Conservation (phyloP, 30 jellyfish, hydroid and myxozoan species). For the Aurelia coerulea region DNA sequence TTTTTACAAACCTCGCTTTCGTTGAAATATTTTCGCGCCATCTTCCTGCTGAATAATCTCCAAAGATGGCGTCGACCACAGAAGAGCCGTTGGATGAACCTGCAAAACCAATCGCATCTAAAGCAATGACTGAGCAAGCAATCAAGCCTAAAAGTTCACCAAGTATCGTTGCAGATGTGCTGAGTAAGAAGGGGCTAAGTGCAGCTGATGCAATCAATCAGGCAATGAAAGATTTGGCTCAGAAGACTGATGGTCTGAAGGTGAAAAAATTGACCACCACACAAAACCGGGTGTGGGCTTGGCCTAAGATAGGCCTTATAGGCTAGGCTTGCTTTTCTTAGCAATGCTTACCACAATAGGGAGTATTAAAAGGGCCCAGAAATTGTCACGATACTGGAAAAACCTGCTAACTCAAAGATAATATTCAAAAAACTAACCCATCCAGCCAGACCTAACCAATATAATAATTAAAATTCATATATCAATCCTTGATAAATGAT, state of each 20-base stretch:
- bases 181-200: conserved; percentile 50
- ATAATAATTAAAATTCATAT: too few species aligned
- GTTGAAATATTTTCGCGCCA: conserved; percentile 6
- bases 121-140: neutral
- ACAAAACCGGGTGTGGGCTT: too few species aligned
- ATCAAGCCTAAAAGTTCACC: conserved; percentile 28
- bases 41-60: neutral
- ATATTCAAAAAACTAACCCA: too few species aligned
- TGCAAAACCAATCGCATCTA: neutral
- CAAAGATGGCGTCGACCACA: conserved; percentile 33
- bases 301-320: too few species aligned
- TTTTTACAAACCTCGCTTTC: conserved; percentile 6
- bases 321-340: too few species aligned
- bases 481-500: too few species aligned
- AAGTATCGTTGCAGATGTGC: conserved; percentile 60
- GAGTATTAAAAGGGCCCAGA: too few species aligned
- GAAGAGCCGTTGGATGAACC: conserved; percentile 1
- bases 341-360: too few species aligned
- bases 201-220: conserved; percentile 40
- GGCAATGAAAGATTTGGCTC: conserved; percentile 67
- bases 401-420: too few species aligned
- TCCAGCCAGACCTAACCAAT: too few species aligned
- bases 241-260: conserved; percentile 57
- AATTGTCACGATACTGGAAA: too few species aligned
- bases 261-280: neutral